Conservation (phyloP, 2,797 vertebrate species). For the Oceanodroma leucorhoa region DNA sequence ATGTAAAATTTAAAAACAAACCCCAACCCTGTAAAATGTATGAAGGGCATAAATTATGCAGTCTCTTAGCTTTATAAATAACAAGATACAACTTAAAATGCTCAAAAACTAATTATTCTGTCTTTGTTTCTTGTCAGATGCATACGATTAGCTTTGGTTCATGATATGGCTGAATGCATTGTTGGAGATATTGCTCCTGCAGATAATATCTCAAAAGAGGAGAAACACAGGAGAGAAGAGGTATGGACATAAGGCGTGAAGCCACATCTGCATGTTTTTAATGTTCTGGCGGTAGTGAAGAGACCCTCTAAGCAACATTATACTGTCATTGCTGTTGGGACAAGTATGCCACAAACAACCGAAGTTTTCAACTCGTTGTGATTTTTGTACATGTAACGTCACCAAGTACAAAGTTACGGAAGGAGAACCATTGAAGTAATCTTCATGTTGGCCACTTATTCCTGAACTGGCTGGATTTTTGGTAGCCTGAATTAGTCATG, state of each 20-base stretch:
- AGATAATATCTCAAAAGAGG: constrained; percentile 94
- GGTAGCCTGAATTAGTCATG: neutral
- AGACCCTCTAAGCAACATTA: neutral
- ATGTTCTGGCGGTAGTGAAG: neutral
- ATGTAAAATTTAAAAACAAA: neutral
- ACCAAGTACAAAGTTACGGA: neutral
- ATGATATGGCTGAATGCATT: constrained; percentile 98
- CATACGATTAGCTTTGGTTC: constrained; percentile 91
- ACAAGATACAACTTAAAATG: neutral
- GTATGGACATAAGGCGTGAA: constrained; percentile 23
- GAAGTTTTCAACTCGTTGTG: neutral
- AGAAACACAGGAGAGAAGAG: constrained; percentile 92
- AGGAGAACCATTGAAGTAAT: neutral
- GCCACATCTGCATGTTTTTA: neutral
- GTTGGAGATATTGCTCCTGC: constrained; percentile 95
- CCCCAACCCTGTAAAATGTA: neutral
- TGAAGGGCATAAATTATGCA: neutral
- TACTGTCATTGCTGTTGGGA: neutral
- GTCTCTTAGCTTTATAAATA: neutral
- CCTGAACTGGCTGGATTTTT: neutral
- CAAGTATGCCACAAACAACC: neutral
- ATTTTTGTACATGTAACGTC: fast-evolving
- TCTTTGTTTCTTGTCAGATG: constrained; percentile 79
- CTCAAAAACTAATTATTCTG: constrained; percentile 4
- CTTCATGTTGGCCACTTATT: neutral